Evolutionary conservation across 92 coral and sea anemone species (phyloP), one percentile per base, ranked within the genome.

Genomic region (Porites cylindrica): DNA sequence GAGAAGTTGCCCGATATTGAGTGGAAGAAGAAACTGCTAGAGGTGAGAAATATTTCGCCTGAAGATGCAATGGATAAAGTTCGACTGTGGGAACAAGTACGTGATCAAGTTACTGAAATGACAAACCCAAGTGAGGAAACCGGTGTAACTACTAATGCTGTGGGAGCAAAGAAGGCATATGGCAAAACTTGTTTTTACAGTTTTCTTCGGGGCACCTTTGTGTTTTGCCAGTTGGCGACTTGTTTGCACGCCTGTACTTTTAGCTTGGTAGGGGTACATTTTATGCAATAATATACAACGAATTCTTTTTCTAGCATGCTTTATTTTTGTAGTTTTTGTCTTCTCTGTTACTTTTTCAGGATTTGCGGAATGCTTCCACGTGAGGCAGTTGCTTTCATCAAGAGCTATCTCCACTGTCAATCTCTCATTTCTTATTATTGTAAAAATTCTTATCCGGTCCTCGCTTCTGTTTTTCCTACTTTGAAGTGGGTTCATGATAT

Each of bases 321-420:
- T 26, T 26, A 26, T 26, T 26, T 26, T 12, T 53, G 10, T 14
- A 26, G 32, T 26, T 26, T 26, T 26, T 26, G 32, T 26, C 32
- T 26, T 26, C 23, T 73, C 56, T 13, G 6, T 78, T 61, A 26
- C 70, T 68, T 54, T 71, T 56, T 56, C 70, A 87, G 85, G 91
- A 70, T 38, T 72, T 87, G 83, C 67, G 47, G 19, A 43, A 88
- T 14, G 85, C 92, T 70, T 56, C 52, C 20, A 7, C 85, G 54
- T 89, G 92, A 9, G 67, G 60, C 92, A 89, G 58, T 38, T 66
- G 23, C 62, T 83, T 72, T 26, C 64, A 5, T 89, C 92, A 14
- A 82, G 76, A 61, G 89, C 89, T 43, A 51, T 47, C 11, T 66
- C 84, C 52, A 26, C 85, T 13, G 80, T 89, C 43, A 83, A 89